phyloP scores from a whole-genome alignment of 2,888 invertebrate genomes.

The Lasioglossum marginatum region DNA sequence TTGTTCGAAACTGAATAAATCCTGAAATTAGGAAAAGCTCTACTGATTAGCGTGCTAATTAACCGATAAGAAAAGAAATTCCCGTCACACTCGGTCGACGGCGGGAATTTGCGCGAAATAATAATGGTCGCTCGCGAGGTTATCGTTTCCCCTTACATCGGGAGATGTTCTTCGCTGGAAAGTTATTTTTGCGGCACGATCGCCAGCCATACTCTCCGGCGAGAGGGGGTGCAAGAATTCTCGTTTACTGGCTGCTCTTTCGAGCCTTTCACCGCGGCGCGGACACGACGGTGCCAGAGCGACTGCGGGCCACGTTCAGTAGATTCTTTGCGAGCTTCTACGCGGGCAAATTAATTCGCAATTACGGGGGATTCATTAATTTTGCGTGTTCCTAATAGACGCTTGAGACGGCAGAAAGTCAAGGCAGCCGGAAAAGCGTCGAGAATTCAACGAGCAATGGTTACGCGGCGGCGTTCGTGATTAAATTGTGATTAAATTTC shows the following conservation, averaged over 20 bases:
- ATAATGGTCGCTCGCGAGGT: not conserved
- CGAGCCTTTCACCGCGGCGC: slow-evolving; percentile 25
- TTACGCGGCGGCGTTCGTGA: slow-evolving; percentile 26
- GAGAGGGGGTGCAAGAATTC: slow-evolving; percentile 18
- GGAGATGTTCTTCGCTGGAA: not conserved
- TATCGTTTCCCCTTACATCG: not conserved
- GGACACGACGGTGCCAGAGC: slow-evolving; percentile 1
- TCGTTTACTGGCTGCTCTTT: slow-evolving; percentile 43
- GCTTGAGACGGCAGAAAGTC: slow-evolving; percentile 23
- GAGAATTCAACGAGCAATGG: slow-evolving; percentile 33
- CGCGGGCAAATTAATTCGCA: slow-evolving; percentile 65
- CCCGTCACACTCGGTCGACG: not conserved
- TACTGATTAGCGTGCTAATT: not conserved
- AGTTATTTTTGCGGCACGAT: not conserved
- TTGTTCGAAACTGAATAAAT: not conserved
- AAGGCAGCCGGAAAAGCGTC: slow-evolving; percentile 1
- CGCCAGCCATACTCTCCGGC: not conserved
- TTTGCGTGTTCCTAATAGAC: slow-evolving; percentile 40
- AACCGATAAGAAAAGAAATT: not conserved
- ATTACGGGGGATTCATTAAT: slow-evolving; percentile 65
- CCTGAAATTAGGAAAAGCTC: not conserved
- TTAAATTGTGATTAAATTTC: slow-evolving; percentile 56
- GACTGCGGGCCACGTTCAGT: slow-evolving; percentile 39
- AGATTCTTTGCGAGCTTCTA: slow-evolving; percentile 47
- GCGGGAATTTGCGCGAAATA: not conserved